A percentile compares a stretch with the other conserved stretches of the same genome.
These are phyloP conservation scores for Acanthochromis polyacanthus DNA, from an alignment of 2,113 vertebrate species.

Conservation along the genomic window DNA sequence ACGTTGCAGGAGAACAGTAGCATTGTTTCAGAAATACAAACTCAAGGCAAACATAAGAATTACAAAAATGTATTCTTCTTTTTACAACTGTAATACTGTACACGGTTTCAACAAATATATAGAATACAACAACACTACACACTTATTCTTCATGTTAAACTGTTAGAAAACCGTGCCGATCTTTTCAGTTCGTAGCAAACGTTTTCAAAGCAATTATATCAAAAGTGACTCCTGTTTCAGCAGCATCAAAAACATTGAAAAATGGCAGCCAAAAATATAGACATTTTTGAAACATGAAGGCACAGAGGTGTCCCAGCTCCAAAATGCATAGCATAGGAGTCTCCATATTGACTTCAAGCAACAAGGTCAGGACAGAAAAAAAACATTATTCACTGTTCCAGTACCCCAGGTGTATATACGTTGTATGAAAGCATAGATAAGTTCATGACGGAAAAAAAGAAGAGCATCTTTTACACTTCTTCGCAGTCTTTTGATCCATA, in stretches of 20 bases:
- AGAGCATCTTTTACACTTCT: conserved; percentile 4
- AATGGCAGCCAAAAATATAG: conserved; percentile 17
- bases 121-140: conserved; percentile 44
- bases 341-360: conserved; percentile 12
- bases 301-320: conserved; percentile 36
- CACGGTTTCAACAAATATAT: conserved; percentile 54
- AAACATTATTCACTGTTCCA: not conserved
- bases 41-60: conserved; percentile 3
- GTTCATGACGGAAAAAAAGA: conserved; percentile 6
- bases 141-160: conserved; percentile 52
- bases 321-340: not conserved
- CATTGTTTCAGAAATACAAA: conserved; percentile 1
- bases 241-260: not conserved
- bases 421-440: not conserved
- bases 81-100: conserved; percentile 62
- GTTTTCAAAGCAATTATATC: conserved; percentile 12
- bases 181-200: conserved; percentile 39
- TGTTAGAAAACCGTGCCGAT: conserved; percentile 34
- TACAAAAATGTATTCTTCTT: conserved; percentile 28
- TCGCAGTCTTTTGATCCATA: conserved; percentile 29
- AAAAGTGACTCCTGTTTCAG: conserved; percentile 41
- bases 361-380: not conserved
- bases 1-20: not conserved
- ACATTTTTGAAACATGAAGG: conserved; percentile 53
- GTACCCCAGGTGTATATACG: conserved; percentile 17